A percentile compares a stretch with the other conserved stretches of the same genome.
Evolutionary conservation across 35 echinoderm and acorn worm species (phyloP).

Genomic region (Lytechinus variegatus): DNA sequence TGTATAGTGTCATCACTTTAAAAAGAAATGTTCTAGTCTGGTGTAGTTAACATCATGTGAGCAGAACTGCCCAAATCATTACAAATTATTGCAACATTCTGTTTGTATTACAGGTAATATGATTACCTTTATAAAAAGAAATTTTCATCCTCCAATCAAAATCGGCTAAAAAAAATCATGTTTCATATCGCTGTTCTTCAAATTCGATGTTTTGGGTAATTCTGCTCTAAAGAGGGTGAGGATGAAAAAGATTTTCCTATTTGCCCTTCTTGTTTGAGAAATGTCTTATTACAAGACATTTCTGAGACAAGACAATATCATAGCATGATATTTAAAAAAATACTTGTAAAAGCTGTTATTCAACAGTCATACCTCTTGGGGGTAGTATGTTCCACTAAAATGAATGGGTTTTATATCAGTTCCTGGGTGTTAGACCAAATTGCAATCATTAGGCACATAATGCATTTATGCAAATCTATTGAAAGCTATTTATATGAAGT

Average conservation of each 20-base stretch:
- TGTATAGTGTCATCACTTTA: neutral
- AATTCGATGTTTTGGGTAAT: neutral
- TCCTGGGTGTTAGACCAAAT: neutral
- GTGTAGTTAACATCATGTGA: conserved; percentile 13
- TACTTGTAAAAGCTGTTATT: neutral
- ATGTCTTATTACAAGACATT: neutral
- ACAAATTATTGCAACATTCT: neutral
- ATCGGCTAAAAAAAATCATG: neutral
- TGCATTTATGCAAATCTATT: neutral
- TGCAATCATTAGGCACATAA: neutral
- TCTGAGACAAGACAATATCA: neutral
- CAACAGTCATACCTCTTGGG: neutral
- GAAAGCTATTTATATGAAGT: conserved; percentile 34
- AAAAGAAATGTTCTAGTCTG: neutral
- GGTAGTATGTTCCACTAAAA: neutral
- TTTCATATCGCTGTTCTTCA: neutral
- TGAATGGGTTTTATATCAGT: neutral
- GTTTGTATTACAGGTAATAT: neutral
- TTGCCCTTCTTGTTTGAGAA: neutral
- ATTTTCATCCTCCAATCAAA: neutral
- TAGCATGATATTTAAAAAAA: neutral
- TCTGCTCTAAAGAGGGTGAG: neutral
- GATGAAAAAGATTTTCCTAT: neutral
- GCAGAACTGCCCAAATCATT: conserved; percentile 26
- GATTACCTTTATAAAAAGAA: no score